Evolutionary conservation across 2,888 invertebrate genomes (phyloP), one percentile per base, ranked within the genome.

Genomic region (Agrochola lychnidis): DNA sequence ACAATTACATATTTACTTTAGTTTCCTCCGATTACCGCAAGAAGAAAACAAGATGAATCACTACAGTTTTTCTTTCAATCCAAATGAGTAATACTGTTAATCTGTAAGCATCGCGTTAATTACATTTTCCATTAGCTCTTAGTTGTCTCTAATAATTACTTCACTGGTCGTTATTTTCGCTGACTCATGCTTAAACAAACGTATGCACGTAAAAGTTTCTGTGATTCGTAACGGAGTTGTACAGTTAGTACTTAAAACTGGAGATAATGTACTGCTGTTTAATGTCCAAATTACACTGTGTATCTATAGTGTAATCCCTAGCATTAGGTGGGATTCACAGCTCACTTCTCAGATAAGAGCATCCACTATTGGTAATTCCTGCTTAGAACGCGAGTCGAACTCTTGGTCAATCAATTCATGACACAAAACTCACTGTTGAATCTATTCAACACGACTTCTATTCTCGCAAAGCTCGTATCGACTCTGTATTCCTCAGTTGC

Each of bases 111-210:
- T 77, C 71, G 14, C 30, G 83, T 53, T 82, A 86, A 86, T 83
- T 83, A 86, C 74, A 78, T 82, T 83, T 74, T 67, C 83, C 69
- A 86, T 83, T 86, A 86, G 66, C 61, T 63, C 56, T 67, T 53
- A n/a, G 64, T 85, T 83, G 71, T 74, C 83, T 86, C 74, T 72
- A 63, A 70, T 83, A 83, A 83, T 82, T 83, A 86, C 59, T 70
- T 72, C 25, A 45, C 64, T 22, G 19, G 45, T 70, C 66, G 63
- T 78, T 77, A 83, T 83, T 76, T 85, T 68, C 9, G 82, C 73
- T 51, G 77, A 85, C 45, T 83, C 86, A 73, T 64, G 51, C 59
- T 81, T 53, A 40, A 74, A 66, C 42, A 62, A 45, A 70, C 14
- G 16, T 62, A 56, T 10, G 36, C 16, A 56, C 53, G 22, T 72